Conservation (phyloP, 2,888 invertebrate genomes). For the Dynastes maya region DNA sequence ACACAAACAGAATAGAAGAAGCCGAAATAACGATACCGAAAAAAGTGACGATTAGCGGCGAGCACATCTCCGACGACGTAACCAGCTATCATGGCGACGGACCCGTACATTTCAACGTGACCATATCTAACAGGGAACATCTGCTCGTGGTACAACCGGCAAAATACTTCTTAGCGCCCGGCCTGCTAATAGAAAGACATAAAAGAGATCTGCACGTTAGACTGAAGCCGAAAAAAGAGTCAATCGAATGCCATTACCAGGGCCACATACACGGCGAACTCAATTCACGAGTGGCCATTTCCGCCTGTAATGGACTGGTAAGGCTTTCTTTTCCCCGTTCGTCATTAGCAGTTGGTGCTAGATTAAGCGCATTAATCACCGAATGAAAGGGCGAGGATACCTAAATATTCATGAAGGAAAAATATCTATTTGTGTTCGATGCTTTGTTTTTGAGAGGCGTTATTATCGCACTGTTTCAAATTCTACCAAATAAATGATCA, state of each 20-base stretch:
- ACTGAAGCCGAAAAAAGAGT: slow-evolving; percentile 70
- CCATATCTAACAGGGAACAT: slow-evolving; percentile 67
- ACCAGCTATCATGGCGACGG: slow-evolving; percentile 74
- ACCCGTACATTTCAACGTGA: slow-evolving; percentile 73
- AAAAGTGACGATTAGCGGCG: slow-evolving; percentile 75
- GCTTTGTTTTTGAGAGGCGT: not conserved
- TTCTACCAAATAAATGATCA: no score
- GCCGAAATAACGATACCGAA: slow-evolving; percentile 77
- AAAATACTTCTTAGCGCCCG: slow-evolving; percentile 79
- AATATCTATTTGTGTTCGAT: not conserved
- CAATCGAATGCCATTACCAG: slow-evolving; percentile 83
- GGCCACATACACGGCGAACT: slow-evolving; percentile 82
- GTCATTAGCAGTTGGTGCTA: slow-evolving; percentile 32
- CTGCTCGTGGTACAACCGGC: slow-evolving; percentile 73
- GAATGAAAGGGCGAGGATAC: slow-evolving; percentile 18
- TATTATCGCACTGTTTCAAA: not conserved
- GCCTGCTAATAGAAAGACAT: slow-evolving; percentile 82
- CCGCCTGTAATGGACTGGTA: slow-evolving; percentile 89
- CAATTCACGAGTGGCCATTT: slow-evolving; percentile 82
- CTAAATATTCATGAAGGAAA: slow-evolving; percentile 33
- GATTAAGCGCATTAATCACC: slow-evolving; percentile 36
- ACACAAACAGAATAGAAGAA: slow-evolving; percentile 71
- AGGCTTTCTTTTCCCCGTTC: slow-evolving; percentile 67
- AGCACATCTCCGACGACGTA: slow-evolving; percentile 73
- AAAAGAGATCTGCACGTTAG: slow-evolving; percentile 73